These are phyloP conservation scores for Tetranychus cinnabarinus DNA, from an alignment of 1,140 invertebrate species.

Conservation along the genomic window DNA sequence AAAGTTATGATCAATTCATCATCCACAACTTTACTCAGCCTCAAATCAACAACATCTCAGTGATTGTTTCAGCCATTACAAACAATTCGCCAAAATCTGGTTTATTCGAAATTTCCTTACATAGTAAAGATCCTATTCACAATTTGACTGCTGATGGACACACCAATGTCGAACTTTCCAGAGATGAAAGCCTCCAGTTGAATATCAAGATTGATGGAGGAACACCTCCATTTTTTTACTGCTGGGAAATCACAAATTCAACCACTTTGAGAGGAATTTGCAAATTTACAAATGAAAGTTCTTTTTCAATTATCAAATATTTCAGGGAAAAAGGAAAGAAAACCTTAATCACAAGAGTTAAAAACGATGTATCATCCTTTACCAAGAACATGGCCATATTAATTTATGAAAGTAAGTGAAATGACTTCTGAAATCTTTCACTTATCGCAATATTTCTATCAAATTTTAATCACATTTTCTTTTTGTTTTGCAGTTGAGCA, in stretches of 20 bases:
- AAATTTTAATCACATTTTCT: slow-evolving; percentile 17
- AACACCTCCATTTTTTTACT: neutral
- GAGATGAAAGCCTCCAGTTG: neutral
- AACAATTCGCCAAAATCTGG: neutral
- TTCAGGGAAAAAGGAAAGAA: slow-evolving; percentile 36
- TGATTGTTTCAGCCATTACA: neutral
- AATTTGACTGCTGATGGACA: neutral
- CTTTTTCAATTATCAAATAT: slow-evolving; percentile 36
- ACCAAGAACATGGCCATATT: slow-evolving; percentile 43
- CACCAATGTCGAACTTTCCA: neutral
- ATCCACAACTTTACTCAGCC: neutral
- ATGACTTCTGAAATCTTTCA: neutral
- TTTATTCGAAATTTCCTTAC: neutral
- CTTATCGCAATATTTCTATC: no score
- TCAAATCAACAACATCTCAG: neutral
- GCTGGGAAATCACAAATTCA: neutral
- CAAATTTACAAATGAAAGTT: slow-evolving; percentile 24
- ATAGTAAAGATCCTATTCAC: neutral
- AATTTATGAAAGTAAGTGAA: slow-evolving; percentile 48
- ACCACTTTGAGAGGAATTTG: no score
- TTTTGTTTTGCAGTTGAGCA: slow-evolving; percentile 36
- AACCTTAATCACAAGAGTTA: slow-evolving; percentile 43
- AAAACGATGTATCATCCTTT: slow-evolving; percentile 40
- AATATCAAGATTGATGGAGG: neutral
- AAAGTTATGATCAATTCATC: neutral